Conservation (phyloP, 1,140 invertebrate species). For the Tetraneura akinire region DNA sequence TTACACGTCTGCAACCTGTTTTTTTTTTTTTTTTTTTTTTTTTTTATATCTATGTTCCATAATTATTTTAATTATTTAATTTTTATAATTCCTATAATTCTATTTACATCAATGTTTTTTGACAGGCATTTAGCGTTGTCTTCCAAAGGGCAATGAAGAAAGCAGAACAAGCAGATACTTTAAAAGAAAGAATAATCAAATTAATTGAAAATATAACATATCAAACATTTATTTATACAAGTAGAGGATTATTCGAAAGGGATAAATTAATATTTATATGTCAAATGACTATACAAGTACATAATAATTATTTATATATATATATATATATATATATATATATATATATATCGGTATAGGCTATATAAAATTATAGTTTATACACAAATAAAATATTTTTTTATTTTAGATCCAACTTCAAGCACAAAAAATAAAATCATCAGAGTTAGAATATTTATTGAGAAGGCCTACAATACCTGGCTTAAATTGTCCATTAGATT, state of each 20-base stretch:
- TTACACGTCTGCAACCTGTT: too few relatives aligned
- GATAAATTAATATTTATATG: conserved; percentile 91
- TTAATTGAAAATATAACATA: conserved; percentile 88
- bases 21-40: too few relatives aligned
- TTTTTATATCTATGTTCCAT: too few relatives aligned
- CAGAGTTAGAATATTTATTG: conserved; percentile 86
- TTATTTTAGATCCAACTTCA: conserved; percentile 67
- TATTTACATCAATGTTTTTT: too few relatives aligned
- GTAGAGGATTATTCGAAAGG: conserved; percentile 86
- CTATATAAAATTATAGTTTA: too few relatives aligned
- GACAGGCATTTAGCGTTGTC: conserved; percentile 82
- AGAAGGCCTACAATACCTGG: conserved; percentile 72
- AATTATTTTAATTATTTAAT: too few relatives aligned
- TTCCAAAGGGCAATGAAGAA: conserved; percentile 84
- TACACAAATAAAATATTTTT: background rate
- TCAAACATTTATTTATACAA: conserved; percentile 84
- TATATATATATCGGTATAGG: too few relatives aligned
- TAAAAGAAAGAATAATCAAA: conserved; percentile 73
- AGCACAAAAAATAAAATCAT: conserved; percentile 68
- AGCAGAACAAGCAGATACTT: conserved; percentile 68
- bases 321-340: too few relatives aligned
- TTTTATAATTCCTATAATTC: too few relatives aligned
- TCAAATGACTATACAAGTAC: conserved; percentile 82
- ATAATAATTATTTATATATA: too few relatives aligned
- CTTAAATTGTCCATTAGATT: conserved; percentile 77